Percentiles rank a stretch among this genome's conserved stretches.
Evolutionary conservation across 2,797 vertebrate species (phyloP).

Genomic region (Anguilla megastoma): DNA sequence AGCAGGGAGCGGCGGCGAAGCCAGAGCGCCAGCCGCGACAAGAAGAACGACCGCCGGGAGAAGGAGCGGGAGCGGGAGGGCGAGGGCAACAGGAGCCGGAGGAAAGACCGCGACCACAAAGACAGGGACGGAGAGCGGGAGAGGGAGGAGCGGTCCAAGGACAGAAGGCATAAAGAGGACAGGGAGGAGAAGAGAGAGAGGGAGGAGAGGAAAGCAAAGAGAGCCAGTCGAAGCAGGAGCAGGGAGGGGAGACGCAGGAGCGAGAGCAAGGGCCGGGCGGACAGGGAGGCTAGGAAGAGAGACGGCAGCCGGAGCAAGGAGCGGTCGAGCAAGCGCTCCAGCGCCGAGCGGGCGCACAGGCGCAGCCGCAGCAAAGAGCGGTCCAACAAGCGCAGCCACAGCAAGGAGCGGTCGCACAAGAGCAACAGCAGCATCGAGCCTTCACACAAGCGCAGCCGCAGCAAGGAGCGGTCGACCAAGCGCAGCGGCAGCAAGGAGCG

Average conservation of each 20-base stretch:
- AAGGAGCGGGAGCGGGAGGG: slow-evolving; percentile 79
- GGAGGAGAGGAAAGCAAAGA: slow-evolving; percentile 87
- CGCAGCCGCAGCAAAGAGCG: slow-evolving; percentile 86
- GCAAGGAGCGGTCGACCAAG: slow-evolving; percentile 70
- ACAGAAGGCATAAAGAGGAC: slow-evolving; percentile 82
- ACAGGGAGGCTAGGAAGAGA: slow-evolving; percentile 75
- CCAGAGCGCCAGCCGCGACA: slow-evolving; percentile 82
- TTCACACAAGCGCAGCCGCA: slow-evolving; percentile 71
- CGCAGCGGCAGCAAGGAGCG: slow-evolving; percentile 78
- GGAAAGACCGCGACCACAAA: slow-evolving; percentile 89
- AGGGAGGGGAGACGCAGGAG: slow-evolving; percentile 82
- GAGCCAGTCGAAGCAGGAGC: slow-evolving; percentile 86
- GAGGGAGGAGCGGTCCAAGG: slow-evolving; percentile 81
- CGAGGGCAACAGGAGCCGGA: slow-evolving; percentile 65
- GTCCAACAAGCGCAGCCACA: slow-evolving; percentile 72
- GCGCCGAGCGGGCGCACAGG: slow-evolving; percentile 82
- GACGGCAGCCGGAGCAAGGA: slow-evolving; percentile 86
- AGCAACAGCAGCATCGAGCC: slow-evolving; percentile 76
- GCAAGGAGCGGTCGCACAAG: slow-evolving; percentile 77
- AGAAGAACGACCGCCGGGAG: slow-evolving; percentile 82
- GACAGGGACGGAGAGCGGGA: slow-evolving; percentile 84
- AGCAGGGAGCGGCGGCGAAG: slow-evolving; percentile 85
- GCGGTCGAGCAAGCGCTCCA: slow-evolving; percentile 73
- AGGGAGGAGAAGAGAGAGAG: slow-evolving; percentile 76
- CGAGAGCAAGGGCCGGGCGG: slow-evolving; percentile 74